A percentile compares a stretch with the other conserved stretches of the same genome.
Conservation (phyloP, 2,113 vertebrate genomes). For the Notarius quadriscutis region DNA sequence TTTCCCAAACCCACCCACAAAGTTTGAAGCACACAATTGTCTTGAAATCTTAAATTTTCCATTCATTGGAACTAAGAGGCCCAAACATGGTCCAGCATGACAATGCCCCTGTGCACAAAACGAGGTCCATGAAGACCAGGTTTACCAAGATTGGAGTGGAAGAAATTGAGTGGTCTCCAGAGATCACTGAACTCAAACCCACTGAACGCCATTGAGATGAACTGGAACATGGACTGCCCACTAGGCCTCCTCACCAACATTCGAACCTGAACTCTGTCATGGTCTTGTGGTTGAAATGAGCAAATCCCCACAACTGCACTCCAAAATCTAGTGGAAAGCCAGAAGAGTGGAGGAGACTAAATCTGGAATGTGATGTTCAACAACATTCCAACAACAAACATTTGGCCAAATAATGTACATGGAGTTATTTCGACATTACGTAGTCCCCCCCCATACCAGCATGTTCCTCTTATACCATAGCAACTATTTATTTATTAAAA, state of each 20-base stretch:
- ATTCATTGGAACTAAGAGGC: too few relatives aligned
- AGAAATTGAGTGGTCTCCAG: neutral
- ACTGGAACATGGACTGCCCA: neutral
- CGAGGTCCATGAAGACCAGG: neutral
- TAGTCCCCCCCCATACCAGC: neutral
- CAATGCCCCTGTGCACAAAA: too few relatives aligned
- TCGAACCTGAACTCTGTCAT: neutral
- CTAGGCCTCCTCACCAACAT: neutral
- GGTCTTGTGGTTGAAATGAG: neutral
- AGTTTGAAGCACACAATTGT: neutral
- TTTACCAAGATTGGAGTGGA: neutral
- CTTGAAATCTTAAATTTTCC: neutral
- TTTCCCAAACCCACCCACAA: neutral
- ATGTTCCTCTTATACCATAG: neutral
- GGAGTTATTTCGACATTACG: too few relatives aligned
- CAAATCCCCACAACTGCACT: neutral
- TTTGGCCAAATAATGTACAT: neutral
- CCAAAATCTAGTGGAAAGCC: neutral
- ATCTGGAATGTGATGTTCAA: neutral
- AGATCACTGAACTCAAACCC: neutral
- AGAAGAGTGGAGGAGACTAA: neutral
- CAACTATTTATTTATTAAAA: neutral
- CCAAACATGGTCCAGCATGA: too few relatives aligned
- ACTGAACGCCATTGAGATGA: neutral
- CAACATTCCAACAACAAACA: too few relatives aligned